These are phyloP conservation scores for Axea sp. DNA, from an alignment of 2,888 invertebrate genomes.

Conservation along the genomic window DNA sequence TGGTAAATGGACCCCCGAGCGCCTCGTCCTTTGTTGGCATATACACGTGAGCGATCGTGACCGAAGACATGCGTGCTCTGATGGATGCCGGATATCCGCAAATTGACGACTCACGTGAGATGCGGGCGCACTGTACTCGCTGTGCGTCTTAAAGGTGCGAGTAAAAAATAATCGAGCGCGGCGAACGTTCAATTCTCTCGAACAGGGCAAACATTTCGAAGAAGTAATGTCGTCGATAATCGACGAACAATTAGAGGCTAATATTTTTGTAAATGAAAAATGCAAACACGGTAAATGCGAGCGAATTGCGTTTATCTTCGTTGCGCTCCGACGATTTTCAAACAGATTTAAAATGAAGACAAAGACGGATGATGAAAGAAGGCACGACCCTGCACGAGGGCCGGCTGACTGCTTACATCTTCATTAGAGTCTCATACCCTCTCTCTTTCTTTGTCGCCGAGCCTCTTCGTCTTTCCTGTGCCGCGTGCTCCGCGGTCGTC, in stretches of 20 bases:
- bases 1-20: slow-evolving; percentile 25
- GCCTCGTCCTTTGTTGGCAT: slow-evolving; percentile 24
- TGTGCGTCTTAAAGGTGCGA: slow-evolving; percentile 31
- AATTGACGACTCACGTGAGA: slow-evolving; percentile 70
- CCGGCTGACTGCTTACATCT: slow-evolving; percentile 79
- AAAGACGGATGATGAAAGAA: slow-evolving; percentile 66
- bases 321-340: too few species aligned
- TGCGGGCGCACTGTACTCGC: slow-evolving; percentile 71
- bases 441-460: slow-evolving; percentile 50
- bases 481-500: slow-evolving; percentile 35
- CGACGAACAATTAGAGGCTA: too few species aligned
- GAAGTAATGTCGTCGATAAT: too few species aligned
- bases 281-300: too few species aligned
- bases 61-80: slow-evolving; percentile 53
- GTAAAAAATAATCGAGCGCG: slow-evolving; percentile 32
- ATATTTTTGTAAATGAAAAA: too few species aligned
- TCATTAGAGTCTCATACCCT: slow-evolving; percentile 77
- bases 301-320: too few species aligned
- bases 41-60: slow-evolving; percentile 39
- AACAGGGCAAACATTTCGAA: too few species aligned
- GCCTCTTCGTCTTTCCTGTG: slow-evolving; percentile 36
- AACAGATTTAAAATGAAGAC: too few species aligned
- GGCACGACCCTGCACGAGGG: slow-evolving; percentile 69
- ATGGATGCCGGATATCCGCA: slow-evolving; percentile 76
- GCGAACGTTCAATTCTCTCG: too few species aligned